Evolutionary conservation across 1,140 invertebrate genomes (phyloP), one percentile per base, ranked within the genome.

Genomic region (Medauroidea extradentata): DNA sequence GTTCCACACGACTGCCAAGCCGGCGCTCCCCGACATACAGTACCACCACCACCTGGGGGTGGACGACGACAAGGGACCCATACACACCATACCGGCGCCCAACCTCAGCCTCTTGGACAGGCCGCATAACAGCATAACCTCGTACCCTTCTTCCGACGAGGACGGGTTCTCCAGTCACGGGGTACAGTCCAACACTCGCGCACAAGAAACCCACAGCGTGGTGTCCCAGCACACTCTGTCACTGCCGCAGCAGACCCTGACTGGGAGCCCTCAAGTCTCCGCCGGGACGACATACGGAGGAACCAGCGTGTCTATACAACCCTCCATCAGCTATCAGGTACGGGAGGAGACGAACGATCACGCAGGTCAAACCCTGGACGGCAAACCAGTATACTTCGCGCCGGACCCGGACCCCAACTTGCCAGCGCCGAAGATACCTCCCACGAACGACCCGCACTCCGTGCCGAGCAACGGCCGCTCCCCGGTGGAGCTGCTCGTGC

Each of bases 31-130:
- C 13, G 52, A 5, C 16, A 21, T 53, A 7, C 21, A 9, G 18
- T n/a, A n/a, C n/a, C 19, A 38, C 16, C 19, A 18, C 3, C 18
- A 18, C 3, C 24, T 43, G 68, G 38, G 68, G 58, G 0, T 57
- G 39, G 78, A 80, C 46, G 78, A 80, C 24, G 80, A 84, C 59
- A 82, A 81, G 67, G 87, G 86, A 68, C 87, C 88, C 1, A 90
- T 90, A 68, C 88, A 90, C 70, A 90, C 88, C 2, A 90, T 91
- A 57, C 88, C 88, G 67, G 89, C 89, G 8, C 89, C 89, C 8
- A 90, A 91, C 74, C 74, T 89, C n/a, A 83, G 83, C 68, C 69
- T 64, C 13, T 16, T 41, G 24, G 58, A 38, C 14, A 59, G 59
- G 21, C 56, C 39, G 7, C 56, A 27, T 2, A 23, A 19, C 23